phyloP scores from a whole-genome alignment of 1,140 invertebrate species.

The Caenorhabditis briggsae region DNA sequence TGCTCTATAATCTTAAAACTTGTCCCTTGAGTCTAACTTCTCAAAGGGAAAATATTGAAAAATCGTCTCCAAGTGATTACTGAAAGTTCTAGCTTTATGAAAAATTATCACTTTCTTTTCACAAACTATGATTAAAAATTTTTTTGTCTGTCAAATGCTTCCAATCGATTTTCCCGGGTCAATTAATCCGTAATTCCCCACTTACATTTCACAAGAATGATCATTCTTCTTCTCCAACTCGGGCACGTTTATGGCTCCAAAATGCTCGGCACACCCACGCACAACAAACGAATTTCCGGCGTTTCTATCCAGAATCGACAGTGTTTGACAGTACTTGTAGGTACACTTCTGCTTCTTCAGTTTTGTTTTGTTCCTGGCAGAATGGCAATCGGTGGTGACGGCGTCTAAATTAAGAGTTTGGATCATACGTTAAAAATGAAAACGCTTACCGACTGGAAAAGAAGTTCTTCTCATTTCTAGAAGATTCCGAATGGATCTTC shows the following conservation, averaged over 20 bases:
- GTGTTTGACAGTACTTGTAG: slow-evolving; percentile 70
- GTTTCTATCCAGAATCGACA: slow-evolving; percentile 71
- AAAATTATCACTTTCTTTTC: too few species aligned
- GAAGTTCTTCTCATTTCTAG: slow-evolving; percentile 27
- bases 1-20: too few species aligned
- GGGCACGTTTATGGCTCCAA: slow-evolving; percentile 69
- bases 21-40: too few species aligned
- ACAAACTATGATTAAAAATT: too few species aligned
- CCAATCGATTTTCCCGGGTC: too few species aligned
- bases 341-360: slow-evolving; percentile 67
- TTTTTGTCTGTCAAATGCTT: too few species aligned
- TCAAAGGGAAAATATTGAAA: too few species aligned
- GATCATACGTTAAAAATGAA: neutral
- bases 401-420: slow-evolving; percentile 53
- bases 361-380: slow-evolving; percentile 64
- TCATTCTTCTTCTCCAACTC: slow-evolving; percentile 43
- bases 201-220: slow-evolving; percentile 38
- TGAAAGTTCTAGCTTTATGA: too few species aligned
- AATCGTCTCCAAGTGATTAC: too few species aligned
- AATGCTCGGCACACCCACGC: slow-evolving; percentile 73
- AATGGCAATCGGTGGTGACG: slow-evolving; percentile 65
- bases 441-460: neutral
- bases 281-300: slow-evolving; percentile 70
- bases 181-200: too few species aligned
- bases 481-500: slow-evolving; percentile 26